Evolutionary conservation across 2,888 invertebrate genomes (phyloP).

Genomic region (Cyrtodaria siliqua): DNA sequence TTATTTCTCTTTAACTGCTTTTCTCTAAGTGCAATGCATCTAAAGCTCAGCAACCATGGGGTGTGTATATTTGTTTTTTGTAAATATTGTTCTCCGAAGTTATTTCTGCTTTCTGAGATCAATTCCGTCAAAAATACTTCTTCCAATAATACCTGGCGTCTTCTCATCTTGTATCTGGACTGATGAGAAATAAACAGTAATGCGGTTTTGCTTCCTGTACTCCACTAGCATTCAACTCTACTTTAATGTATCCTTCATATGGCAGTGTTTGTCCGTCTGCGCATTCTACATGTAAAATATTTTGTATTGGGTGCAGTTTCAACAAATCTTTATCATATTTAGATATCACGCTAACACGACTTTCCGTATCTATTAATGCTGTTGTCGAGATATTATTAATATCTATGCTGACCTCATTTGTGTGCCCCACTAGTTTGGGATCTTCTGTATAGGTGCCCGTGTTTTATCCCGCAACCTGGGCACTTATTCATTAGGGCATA

Average conservation of each 20-base stretch:
- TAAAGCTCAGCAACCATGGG: slow-evolving; percentile 6
- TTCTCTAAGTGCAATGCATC: background rate
- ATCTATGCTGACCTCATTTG: slow-evolving; percentile 18
- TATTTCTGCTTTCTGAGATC: background rate
- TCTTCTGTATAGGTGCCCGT: slow-evolving; percentile 10
- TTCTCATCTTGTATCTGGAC: slow-evolving; percentile 3
- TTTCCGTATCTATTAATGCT: slow-evolving; percentile 39
- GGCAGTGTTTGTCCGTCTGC: slow-evolving; percentile 31
- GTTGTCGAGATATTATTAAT: slow-evolving; percentile 5
- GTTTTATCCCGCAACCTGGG: slow-evolving; percentile 17
- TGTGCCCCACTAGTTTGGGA: slow-evolving; percentile 33
- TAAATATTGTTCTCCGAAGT: slow-evolving; percentile 1
- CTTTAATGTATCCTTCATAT: slow-evolving; percentile 14
- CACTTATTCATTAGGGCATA: slow-evolving; percentile 39
- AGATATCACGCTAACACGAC: slow-evolving; percentile 12
- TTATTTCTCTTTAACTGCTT: slow-evolving; percentile 4
- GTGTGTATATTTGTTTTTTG: slow-evolving; percentile 8
- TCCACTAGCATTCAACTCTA: background rate
- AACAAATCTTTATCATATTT: slow-evolving; percentile 2
- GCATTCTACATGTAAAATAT: slow-evolving; percentile 21
- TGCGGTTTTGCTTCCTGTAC: background rate
- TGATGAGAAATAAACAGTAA: slow-evolving; percentile 6
- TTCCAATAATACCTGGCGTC: slow-evolving; percentile 10
- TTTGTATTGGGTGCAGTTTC: background rate
- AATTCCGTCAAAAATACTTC: background rate